These are phyloP conservation scores for Scaptodrosophila latifasciaeformis DNA, from an alignment of 2,888 invertebrate species.

Conservation along the genomic window DNA sequence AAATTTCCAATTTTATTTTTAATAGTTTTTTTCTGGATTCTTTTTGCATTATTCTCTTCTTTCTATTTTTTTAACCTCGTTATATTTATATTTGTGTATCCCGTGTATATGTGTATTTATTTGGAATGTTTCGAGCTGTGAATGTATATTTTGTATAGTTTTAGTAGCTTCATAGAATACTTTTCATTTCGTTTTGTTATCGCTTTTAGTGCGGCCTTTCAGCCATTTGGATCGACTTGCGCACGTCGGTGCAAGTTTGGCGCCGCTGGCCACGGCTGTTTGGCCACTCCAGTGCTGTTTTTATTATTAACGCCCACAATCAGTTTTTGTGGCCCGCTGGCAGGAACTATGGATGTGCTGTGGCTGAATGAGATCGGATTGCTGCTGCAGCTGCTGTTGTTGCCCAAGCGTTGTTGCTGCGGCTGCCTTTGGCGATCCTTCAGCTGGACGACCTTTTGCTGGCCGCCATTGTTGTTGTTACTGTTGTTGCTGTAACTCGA, in stretches of 20 bases:
- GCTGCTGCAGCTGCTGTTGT: conserved; percentile 19
- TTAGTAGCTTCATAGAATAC: conserved; percentile 57
- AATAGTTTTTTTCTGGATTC: too few species aligned
- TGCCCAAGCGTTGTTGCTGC: neutral
- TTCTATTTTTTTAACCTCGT: too few species aligned
- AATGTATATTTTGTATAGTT: conserved; percentile 39
- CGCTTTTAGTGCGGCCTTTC: conserved; percentile 45
- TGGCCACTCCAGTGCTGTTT: conserved; percentile 30
- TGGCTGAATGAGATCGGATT: conserved; percentile 36
- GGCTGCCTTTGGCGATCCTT: conserved; percentile 47
- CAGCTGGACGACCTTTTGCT: conserved; percentile 22
- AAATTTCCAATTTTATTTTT: neutral
- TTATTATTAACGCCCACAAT: conserved; percentile 40
- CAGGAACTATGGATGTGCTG: conserved; percentile 69
- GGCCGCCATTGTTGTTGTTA: conserved; percentile 24
- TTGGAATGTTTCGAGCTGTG: conserved; percentile 63
- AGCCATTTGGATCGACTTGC: conserved; percentile 75
- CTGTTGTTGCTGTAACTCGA: conserved; percentile 24
- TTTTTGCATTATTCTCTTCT: too few species aligned
- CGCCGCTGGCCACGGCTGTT: conserved; percentile 48
- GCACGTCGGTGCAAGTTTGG: conserved; percentile 65
- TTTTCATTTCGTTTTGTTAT: too few species aligned
- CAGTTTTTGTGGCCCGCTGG: conserved; percentile 53
- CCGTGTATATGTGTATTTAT: conserved; percentile 16
- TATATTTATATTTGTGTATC: too few species aligned